Conservation (phyloP, 2,797 vertebrate genomes). For the Otolemur crassicaudatus region DNA sequence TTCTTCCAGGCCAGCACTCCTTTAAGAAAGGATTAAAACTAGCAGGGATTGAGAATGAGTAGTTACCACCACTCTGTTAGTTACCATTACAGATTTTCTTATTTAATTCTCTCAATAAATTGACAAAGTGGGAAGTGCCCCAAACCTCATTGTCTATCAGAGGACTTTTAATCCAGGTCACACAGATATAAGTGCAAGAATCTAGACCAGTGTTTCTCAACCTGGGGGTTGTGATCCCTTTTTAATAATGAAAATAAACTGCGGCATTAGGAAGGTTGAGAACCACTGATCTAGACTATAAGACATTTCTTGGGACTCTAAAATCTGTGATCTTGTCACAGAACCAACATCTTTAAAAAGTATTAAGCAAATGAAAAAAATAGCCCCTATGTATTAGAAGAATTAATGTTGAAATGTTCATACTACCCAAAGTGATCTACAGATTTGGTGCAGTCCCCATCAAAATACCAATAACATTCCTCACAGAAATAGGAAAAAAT, state of each 20-base stretch:
- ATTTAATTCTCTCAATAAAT: not conserved
- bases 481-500: not conserved
- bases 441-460: not conserved
- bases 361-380: not conserved
- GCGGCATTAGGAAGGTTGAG: too few species aligned
- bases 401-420: not conserved
- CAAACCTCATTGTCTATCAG: not conserved
- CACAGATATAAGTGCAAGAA: not conserved
- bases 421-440: not conserved
- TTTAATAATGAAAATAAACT: too few species aligned
- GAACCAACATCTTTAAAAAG: not conserved
- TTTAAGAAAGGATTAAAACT: not conserved
- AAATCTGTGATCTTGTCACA: not conserved
- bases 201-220: not conserved
- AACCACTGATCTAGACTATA: not conserved
- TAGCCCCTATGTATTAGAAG: not conserved
- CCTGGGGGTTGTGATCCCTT: too few species aligned
- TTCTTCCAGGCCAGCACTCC: not conserved
- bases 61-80: not conserved
- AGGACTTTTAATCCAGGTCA: not conserved
- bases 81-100: not conserved
- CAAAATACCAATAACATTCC: not conserved
- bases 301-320: not conserved
- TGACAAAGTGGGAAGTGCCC: not conserved
- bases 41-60: not conserved